These are phyloP conservation scores for Nestor notabilis DNA, from an alignment of 2,113 vertebrate species.

Conservation along the genomic window DNA sequence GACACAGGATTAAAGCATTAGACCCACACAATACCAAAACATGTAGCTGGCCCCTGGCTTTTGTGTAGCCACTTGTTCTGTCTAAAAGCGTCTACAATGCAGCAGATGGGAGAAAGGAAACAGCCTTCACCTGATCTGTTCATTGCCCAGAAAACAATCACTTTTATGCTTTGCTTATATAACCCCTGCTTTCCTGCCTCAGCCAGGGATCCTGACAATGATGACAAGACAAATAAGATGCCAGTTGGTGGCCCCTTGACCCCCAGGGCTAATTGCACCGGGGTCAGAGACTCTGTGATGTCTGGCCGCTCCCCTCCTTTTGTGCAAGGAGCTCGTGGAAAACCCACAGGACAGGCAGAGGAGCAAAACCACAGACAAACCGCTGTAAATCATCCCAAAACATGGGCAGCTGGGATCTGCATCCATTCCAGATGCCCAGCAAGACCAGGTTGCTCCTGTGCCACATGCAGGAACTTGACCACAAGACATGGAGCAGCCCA, in stretches of 20 bases:
- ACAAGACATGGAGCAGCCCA: not conserved
- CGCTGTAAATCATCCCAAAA: not conserved
- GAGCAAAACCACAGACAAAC: not conserved
- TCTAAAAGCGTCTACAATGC: not conserved
- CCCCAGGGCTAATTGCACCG: not conserved
- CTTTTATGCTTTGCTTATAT: constrained; percentile 8
- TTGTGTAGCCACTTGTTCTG: constrained; percentile 41
- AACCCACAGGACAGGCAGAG: not conserved
- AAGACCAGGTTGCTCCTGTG: not conserved
- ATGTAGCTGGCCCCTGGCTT: constrained; percentile 42
- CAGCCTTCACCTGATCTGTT: constrained; percentile 52
- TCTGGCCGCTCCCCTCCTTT: not conserved
- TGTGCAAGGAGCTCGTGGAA: not conserved
- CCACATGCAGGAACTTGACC: not conserved
- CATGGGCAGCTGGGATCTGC: not conserved
- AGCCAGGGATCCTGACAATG: not conserved
- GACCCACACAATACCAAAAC: constrained; percentile 5
- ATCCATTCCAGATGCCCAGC: not conserved
- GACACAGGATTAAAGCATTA: constrained; percentile 45
- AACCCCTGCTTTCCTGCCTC: constrained; percentile 22
- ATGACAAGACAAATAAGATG: not conserved
- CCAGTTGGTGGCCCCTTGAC: not conserved
- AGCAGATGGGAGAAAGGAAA: constrained; percentile 32
- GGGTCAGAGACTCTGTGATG: not conserved
- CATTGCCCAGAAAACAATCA: constrained; percentile 17